Base-by-base conservation (phyloP, 2,888 invertebrate species). In the Cephus rjabovi region DNA sequence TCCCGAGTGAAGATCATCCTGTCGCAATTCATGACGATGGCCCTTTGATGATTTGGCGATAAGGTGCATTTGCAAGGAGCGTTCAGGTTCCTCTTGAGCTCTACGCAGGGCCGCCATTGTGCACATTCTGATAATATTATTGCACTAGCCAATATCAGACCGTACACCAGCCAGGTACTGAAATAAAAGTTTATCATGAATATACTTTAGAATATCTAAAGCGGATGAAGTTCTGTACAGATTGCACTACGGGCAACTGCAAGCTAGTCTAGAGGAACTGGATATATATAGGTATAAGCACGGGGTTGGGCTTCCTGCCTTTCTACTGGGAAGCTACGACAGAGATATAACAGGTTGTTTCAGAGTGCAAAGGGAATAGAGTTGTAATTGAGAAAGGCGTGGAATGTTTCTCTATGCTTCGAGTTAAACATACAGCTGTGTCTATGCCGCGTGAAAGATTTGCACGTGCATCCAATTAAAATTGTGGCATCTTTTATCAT, bases 11-110 rank as follows among this genome's bases (percentile, higher is more conserved):
- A 97, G 37, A 97, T 96, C 34, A 97, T 95, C 12, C 94, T 92
- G 92, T 98, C 97, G 90, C 98, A 98, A 91, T 97, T 94, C 93
- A 97, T 95, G 84, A 94, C 93, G 83, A 97, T 95, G 77, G 94
- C 92, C 4, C 92, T 92, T 77, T 91, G 90, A 34, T 92, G 90
- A 30, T 82, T 92, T 81, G 75, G 87, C 0, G 87, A 84, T 31
- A 87, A 34, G 2, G 90, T 87, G 83, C 94, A 94, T 56, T 93
- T 93, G 92, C 97, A 97, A 0, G 97, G 96, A 87, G 96, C 94
- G 75, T 95, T 94, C 68, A 97, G 93, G 82, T 96, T 95, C 82
- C 95, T 94, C 88, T 96, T 95, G 77, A 97, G 92, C 90, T 96
- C 96, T 33, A 95, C 94, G 89, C 97, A 97, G 23, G 97, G 96